These are phyloP conservation scores for Crocodylus rhombifer DNA, from an alignment of 2,797 vertebrate species.

Conservation along the genomic window DNA sequence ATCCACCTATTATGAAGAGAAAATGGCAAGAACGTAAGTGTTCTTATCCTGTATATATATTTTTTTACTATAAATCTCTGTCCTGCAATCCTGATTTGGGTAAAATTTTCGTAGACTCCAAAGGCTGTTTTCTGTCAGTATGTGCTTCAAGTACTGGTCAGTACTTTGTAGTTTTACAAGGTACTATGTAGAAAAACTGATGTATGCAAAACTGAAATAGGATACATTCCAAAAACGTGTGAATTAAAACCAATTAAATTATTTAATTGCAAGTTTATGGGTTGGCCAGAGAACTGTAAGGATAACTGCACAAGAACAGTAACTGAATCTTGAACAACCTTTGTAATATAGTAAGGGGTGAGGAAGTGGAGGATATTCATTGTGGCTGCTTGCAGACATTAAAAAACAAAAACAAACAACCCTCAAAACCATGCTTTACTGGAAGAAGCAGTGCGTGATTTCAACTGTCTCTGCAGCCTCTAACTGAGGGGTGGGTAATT, in stretches of 20 bases:
- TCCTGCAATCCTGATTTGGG: neutral
- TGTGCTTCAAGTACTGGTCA: neutral
- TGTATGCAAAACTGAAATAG: neutral
- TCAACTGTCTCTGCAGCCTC: too few relatives aligned
- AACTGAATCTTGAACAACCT: neutral
- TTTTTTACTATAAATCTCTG: too few relatives aligned
- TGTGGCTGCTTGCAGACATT: too few relatives aligned
- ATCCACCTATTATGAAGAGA: slow-evolving; percentile 9
- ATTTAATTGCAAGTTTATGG: neutral
- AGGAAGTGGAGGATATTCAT: too few relatives aligned
- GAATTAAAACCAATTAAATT: neutral
- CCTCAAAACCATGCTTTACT: too few relatives aligned
- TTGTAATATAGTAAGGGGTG: too few relatives aligned
- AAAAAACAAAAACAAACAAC: too few relatives aligned
- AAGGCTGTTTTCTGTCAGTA: neutral
- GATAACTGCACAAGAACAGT: neutral
- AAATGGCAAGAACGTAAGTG: slow-evolving; percentile 61
- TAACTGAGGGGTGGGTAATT: too few relatives aligned
- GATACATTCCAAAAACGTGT: neutral
- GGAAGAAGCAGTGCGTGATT: too few relatives aligned
- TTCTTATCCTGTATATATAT: neutral
- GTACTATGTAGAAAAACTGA: neutral
- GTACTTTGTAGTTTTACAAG: neutral
- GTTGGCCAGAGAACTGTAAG: neutral
- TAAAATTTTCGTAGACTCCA: neutral